Percentiles rank a stretch among this genome's conserved stretches.
Evolutionary conservation across 1,140 invertebrate genomes (phyloP).

Genomic region (Mya arenaria): DNA sequence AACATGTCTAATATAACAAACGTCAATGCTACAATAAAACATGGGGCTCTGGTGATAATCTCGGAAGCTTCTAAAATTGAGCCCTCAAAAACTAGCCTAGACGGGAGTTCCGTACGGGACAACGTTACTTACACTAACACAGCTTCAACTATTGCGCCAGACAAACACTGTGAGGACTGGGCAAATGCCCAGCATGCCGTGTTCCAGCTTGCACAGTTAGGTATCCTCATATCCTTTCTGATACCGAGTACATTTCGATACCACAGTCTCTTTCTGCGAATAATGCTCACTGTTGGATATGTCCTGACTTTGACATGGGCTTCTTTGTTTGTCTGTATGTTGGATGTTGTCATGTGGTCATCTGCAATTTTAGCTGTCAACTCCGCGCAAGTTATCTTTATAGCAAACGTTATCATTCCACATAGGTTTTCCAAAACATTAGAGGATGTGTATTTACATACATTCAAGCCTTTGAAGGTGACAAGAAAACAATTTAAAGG

Average conservation of each 20-base stretch:
- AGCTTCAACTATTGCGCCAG: no score
- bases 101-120: no score
- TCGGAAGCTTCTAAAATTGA: no score
- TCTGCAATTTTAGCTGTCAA: slow-evolving; percentile 88
- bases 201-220: slow-evolving; percentile 90
- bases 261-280: slow-evolving; percentile 87
- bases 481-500: slow-evolving; percentile 91
- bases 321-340: slow-evolving; percentile 89
- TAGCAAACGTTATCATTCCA: slow-evolving; percentile 83
- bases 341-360: slow-evolving; percentile 91
- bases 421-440: slow-evolving; percentile 86
- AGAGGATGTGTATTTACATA: slow-evolving; percentile 90
- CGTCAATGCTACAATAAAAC: no score
- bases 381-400: slow-evolving; percentile 87
- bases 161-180: slow-evolving; percentile 87
- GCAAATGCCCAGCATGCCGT: slow-evolving; percentile 90
- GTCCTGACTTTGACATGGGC: slow-evolving; percentile 90
- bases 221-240: slow-evolving; percentile 91
- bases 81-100: no score
- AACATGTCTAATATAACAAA: no score
- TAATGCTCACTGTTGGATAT: slow-evolving; percentile 88
- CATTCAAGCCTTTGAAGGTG: slow-evolving; percentile 92
- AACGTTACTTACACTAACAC: no score
- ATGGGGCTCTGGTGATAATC: no score
- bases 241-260: slow-evolving; percentile 91